A percentile compares a stretch with the other conserved stretches of the same genome.
These are phyloP conservation scores for Phymorhynchus buccinoides DNA, from an alignment of 1,140 invertebrate genomes.

Conservation along the genomic window DNA sequence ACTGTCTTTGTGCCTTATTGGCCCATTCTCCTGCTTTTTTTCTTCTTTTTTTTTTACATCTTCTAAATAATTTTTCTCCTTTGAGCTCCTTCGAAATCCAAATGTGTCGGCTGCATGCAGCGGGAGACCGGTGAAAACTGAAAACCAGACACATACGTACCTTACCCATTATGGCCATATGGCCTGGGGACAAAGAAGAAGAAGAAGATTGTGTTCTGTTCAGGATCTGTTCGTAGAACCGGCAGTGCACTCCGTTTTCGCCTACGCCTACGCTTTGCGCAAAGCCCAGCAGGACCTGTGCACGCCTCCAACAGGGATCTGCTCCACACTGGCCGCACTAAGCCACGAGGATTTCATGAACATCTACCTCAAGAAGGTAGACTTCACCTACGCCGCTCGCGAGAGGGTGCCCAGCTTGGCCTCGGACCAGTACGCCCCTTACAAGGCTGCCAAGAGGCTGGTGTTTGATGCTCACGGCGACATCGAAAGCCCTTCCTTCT, in stretches of 20 bases:
- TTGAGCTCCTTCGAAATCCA: no score
- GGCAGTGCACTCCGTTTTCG: constrained; percentile 72
- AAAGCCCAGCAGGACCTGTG: constrained; percentile 71
- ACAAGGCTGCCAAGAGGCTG: constrained; percentile 68
- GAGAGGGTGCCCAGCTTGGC: constrained; percentile 70
- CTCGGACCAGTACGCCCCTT: constrained; percentile 66
- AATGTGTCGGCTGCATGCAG: no score
- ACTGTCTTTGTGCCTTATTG: no score
- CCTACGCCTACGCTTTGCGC: constrained; percentile 71
- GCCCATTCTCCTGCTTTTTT: no score
- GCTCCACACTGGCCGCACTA: constrained; percentile 64
- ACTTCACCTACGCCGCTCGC: constrained; percentile 66
- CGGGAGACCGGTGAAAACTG: no score
- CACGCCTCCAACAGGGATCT: constrained; percentile 62
- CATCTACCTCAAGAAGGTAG: constrained; percentile 70
- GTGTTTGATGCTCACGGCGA: constrained; percentile 68
- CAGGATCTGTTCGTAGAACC: constrained; percentile 72
- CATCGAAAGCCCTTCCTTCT: constrained; percentile 59
- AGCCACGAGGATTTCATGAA: constrained; percentile 66
- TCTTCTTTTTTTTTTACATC: no score
- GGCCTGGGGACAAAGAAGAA: no score
- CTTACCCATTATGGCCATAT: no score
- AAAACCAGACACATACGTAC: no score
- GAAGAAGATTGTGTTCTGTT: constrained; percentile 44
- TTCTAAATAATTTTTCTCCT: no score